phyloP scores from a whole-genome alignment of 2,888 invertebrate species.

The Altica lythri region DNA sequence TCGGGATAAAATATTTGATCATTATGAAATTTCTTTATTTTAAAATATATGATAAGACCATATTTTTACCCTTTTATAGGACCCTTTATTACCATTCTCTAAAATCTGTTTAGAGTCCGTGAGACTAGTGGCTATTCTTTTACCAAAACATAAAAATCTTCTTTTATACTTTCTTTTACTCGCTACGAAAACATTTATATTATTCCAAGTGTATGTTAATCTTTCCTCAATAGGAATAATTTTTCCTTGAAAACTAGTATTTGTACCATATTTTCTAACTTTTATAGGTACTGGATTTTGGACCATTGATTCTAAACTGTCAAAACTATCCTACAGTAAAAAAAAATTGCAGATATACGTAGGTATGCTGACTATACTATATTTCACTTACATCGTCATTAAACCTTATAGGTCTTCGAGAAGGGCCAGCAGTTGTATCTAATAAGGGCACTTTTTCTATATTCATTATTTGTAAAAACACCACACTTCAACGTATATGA shows the following conservation, averaged over 20 bases:
- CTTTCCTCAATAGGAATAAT: constrained; percentile 49
- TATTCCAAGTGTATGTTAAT: constrained; percentile 78
- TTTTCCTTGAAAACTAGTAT: constrained; percentile 27
- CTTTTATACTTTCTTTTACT: constrained; percentile 19
- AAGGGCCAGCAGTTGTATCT: neutral
- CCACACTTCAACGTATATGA: no score
- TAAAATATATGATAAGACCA: no score
- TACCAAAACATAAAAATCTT: constrained; percentile 31
- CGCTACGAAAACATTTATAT: constrained; percentile 74
- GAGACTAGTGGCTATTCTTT: constrained; percentile 44
- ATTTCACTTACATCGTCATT: neutral
- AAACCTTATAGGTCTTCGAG: neutral
- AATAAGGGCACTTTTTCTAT: neutral
- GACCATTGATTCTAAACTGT: no score
- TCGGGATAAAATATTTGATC: no score
- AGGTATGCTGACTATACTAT: neutral
- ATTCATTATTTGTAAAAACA: neutral
- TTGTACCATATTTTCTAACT: constrained; percentile 40
- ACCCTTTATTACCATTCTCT: constrained; percentile 66
- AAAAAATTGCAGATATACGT: no score
- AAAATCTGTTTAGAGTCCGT: constrained; percentile 70
- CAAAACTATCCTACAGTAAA: no score
- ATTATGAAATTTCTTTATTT: no score
- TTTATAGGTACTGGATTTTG: constrained; percentile 11
- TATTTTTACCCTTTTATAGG: constrained; percentile 2